These are phyloP conservation scores for Leptinotarsa rubiginosa DNA, from an alignment of 2,888 invertebrate species.

Conservation along the genomic window DNA sequence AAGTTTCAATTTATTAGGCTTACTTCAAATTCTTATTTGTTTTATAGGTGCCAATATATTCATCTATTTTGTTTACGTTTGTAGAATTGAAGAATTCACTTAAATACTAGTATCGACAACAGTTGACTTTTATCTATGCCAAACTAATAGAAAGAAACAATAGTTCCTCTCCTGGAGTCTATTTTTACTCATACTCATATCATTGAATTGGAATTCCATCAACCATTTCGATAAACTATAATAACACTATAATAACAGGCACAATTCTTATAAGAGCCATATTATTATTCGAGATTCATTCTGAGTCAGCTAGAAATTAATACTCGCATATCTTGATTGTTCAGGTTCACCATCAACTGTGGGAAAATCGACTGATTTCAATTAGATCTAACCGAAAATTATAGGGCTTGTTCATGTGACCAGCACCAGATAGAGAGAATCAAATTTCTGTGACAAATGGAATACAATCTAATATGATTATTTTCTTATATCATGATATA, in stretches of 20 bases:
- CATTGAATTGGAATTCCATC: background rate
- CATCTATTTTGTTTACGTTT: no score
- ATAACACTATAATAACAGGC: background rate
- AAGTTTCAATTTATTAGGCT: no score
- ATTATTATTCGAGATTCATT: background rate
- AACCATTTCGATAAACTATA: background rate
- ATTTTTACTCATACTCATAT: background rate
- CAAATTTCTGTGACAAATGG: no score
- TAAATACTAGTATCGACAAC: no score
- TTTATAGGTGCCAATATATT: no score
- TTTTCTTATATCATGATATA: no score
- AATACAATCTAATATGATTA: no score
- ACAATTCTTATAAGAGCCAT: background rate
- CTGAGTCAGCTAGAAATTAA: background rate
- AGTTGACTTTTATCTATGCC: no score
- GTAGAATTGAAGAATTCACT: no score
- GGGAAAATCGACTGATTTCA: conserved; percentile 5
- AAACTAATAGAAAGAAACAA: no score
- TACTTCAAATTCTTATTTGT: no score
- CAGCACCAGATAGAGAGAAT: background rate
- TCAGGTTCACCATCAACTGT: background rate
- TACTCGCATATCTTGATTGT: background rate
- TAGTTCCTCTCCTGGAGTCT: background rate
- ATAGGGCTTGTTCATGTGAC: background rate
- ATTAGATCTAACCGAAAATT: background rate